These are phyloP conservation scores for Chaetodon trifascialis DNA, from an alignment of 2,113 vertebrate genomes.

Conservation along the genomic window DNA sequence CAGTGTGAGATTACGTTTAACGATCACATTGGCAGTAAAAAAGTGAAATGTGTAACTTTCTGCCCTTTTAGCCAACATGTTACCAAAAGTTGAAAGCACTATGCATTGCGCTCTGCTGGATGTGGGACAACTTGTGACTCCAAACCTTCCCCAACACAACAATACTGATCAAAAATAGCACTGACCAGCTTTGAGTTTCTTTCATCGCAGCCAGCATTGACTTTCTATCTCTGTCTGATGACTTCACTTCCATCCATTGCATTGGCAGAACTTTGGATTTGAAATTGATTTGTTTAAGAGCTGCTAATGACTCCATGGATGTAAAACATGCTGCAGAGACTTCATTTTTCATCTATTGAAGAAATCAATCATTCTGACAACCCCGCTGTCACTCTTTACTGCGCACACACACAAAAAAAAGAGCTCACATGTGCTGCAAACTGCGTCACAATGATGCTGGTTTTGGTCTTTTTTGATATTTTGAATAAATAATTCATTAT, in stretches of 20 bases:
- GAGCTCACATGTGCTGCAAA: not conserved
- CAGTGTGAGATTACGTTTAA: too few species aligned
- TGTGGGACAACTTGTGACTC: not conserved
- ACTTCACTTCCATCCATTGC: conserved; percentile 59
- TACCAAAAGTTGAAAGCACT: too few species aligned
- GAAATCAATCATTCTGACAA: conserved; percentile 48
- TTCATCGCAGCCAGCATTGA: conserved; percentile 13
- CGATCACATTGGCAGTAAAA: not conserved
- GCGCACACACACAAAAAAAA: not conserved
- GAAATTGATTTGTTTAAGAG: conserved; percentile 69
- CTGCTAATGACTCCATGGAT: conserved; percentile 54
- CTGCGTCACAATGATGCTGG: not conserved
- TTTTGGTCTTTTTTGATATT: not conserved
- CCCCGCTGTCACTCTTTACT: conserved; percentile 18
- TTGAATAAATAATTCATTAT: too few species aligned
- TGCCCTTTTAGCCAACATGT: too few species aligned
- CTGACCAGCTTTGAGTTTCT: not conserved
- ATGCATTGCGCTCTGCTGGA: too few species aligned
- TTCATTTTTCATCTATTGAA: conserved; percentile 43
- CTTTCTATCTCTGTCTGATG: conserved; percentile 45
- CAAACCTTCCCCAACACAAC: not conserved
- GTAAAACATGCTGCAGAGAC: conserved; percentile 38
- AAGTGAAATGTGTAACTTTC: too few species aligned
- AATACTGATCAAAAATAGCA: not conserved
- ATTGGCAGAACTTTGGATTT: conserved; percentile 57